Conservation (phyloP, 2,797 vertebrate genomes). For the Alfaro cultratus region DNA sequence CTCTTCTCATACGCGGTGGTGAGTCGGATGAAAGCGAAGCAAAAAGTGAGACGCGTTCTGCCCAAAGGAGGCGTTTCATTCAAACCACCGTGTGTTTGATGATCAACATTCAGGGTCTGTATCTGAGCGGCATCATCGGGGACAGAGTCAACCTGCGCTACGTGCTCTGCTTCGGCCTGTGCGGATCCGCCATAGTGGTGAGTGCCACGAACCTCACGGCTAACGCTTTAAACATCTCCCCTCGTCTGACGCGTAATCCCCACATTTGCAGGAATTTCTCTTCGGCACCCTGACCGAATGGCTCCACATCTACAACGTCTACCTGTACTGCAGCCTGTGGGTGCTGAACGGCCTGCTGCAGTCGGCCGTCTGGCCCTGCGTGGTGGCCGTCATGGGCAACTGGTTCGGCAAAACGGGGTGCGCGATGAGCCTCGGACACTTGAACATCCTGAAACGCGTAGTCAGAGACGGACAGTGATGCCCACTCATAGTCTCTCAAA, state of each 20-base stretch:
- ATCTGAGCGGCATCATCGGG: slow-evolving; percentile 91
- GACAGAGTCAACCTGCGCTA: slow-evolving; percentile 93
- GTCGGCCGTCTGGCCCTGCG: slow-evolving; percentile 96
- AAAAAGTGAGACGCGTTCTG: background rate
- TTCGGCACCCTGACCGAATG: slow-evolving; percentile 95
- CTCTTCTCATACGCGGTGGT: slow-evolving; percentile 97
- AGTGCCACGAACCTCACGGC: slow-evolving; percentile 52
- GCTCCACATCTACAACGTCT: slow-evolving; percentile 92
- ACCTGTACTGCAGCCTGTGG: slow-evolving; percentile 93
- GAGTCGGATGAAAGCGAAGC: slow-evolving; percentile 58
- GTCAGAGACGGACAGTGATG: slow-evolving; percentile 21
- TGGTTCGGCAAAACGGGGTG: slow-evolving; percentile 98
- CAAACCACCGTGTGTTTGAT: background rate
- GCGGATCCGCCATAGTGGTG: slow-evolving; percentile 93
- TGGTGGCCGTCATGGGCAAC: slow-evolving; percentile 97
- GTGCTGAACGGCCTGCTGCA: slow-evolving; percentile 94
- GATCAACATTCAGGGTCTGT: slow-evolving; percentile 85
- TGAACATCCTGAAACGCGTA: background rate
- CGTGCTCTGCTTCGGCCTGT: slow-evolving; percentile 93
- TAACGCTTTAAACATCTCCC: background rate
- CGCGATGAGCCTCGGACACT: slow-evolving; percentile 26
- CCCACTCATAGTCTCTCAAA: slow-evolving; percentile 45
- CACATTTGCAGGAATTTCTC: slow-evolving; percentile 86
- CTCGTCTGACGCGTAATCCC: background rate
- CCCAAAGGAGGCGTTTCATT: background rate